A percentile compares a stretch with the other conserved stretches of the same genome.
phyloP scores from a whole-genome alignment of 2,888 invertebrate species.

The Megalurothrips usitatus region DNA sequence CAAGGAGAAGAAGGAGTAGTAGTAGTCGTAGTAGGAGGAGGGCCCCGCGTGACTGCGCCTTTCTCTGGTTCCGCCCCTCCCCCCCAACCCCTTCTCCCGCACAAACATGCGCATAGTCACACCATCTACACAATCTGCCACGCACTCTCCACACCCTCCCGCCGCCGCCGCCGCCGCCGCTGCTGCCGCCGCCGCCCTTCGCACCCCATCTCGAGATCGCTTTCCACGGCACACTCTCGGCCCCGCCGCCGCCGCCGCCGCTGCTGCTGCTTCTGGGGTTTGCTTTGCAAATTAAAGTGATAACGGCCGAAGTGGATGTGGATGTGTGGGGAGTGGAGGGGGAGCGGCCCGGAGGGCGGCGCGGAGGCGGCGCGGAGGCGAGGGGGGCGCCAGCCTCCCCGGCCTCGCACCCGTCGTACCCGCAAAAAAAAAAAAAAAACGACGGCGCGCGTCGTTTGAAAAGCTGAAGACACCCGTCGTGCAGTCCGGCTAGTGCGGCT shows the following conservation, averaged over 20 bases:
- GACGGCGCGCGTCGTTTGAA: too few species aligned
- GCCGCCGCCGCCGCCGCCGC: background rate
- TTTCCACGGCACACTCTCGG: background rate
- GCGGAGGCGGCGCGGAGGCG: too few species aligned
- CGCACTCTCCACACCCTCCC: background rate
- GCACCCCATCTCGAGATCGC: background rate
- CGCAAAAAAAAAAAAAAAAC: too few species aligned
- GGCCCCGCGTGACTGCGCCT: too few species aligned
- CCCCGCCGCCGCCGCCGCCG: background rate
- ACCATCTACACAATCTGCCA: background rate
- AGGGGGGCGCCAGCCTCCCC: too few species aligned
- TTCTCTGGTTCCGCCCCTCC: background rate
- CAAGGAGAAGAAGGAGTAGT: too few species aligned
- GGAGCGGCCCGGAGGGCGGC: too few species aligned
- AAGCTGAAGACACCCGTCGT: too few species aligned
- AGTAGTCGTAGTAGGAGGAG: too few species aligned
- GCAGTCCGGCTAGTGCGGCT: too few species aligned
- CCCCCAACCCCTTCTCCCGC: background rate
- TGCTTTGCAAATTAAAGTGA: conserved; percentile 24
- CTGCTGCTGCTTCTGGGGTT: background rate
- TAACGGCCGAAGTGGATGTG: conserved; percentile 14
- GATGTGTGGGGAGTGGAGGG: background rate
- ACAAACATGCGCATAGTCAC: background rate
- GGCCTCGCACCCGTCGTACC: too few species aligned
- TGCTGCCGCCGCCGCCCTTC: background rate